Base-by-base conservation (phyloP, 2,113 vertebrate species). In the Pogona vitticeps region DNA sequence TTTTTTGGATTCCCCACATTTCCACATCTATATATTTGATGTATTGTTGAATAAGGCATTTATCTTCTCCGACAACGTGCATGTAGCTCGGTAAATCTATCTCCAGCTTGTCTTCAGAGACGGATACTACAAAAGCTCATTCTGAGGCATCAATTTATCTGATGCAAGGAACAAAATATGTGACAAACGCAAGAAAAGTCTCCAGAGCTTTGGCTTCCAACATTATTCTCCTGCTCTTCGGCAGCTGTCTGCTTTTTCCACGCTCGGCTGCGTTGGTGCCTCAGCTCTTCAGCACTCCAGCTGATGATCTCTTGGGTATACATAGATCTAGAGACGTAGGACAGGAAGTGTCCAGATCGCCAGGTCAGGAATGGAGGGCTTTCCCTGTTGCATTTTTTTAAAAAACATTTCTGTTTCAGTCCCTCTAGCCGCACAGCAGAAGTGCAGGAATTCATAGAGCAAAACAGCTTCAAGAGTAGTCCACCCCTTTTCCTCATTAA, bases 121-220 rank as follows among this genome's bases (percentile, higher is more conserved):
- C 8, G 1, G 90, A 52, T 21, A 67, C 67, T 21, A 86, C 87
- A 87, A 67, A 42, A 58, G 82, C 0, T 87, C 77, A 20, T 91
- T 89, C 73, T 36, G 75, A 92, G 88, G 72, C 73, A 87, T 84
- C 84, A 76, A 70, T 70, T 93, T 90, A 88, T 90, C 88, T 93
- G 90, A 92, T 86, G 84, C 33, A 87, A 58, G 70, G 83, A 90
- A 77, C 52, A 87, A 89, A 78, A 88, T 82, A 88, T 80, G 72
- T 90, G 84, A 92, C 86, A 93, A 92, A 93, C 36, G 87, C 0
- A 76, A 75, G 58, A 28, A 33, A 72, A 23, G 36, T 68, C 87
- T 90, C 77, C 76, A 21, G 15, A 76, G 42, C 17, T 20, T 0
- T 85, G 42, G 26, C 12, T 15, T 70, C 76, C 38, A 10, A 1